Percentiles rank a stretch among this genome's conserved stretches.
Evolutionary conservation across 2,888 invertebrate genomes (phyloP).

Genomic region (Hydriomena furcata): DNA sequence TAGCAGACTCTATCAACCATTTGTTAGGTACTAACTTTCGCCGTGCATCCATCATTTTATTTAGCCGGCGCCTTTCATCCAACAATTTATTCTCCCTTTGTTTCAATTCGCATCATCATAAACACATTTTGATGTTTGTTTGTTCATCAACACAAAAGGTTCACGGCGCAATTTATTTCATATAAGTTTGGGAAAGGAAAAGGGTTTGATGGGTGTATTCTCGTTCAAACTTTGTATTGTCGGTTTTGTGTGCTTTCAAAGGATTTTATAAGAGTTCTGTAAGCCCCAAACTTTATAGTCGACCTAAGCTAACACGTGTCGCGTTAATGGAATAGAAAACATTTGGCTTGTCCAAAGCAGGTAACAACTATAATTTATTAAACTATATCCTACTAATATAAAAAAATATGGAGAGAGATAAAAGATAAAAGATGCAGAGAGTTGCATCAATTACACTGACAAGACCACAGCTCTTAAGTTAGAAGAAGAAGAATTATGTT

Average conservation of each 20-base stretch:
- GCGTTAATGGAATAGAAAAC: too few species aligned
- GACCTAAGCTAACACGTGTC: background rate
- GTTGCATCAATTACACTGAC: too few species aligned
- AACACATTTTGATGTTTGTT: conserved; percentile 39
- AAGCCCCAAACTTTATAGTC: background rate
- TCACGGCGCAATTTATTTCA: conserved; percentile 21
- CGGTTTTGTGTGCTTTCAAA: conserved; percentile 29
- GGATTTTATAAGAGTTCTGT: conserved; percentile 13
- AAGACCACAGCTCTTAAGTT: too few species aligned
- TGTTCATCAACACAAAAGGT: conserved; percentile 31
- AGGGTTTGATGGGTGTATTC: conserved; percentile 31
- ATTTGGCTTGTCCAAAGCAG: too few species aligned
- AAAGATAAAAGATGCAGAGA: too few species aligned
- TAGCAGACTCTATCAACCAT: background rate
- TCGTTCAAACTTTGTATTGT: conserved; percentile 30
- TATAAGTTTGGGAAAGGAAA: conserved; percentile 29
- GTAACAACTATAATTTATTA: too few species aligned
- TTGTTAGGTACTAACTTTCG: background rate
- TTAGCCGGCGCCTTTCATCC: conserved; percentile 15
- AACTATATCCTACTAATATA: too few species aligned
- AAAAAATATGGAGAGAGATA: too few species aligned
- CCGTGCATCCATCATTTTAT: conserved; percentile 1
- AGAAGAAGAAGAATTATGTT: too few species aligned
- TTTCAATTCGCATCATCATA: conserved; percentile 39
- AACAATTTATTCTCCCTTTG: conserved; percentile 31